phyloP scores from a whole-genome alignment of 2,797 vertebrate species.

The Chelon auratus region DNA sequence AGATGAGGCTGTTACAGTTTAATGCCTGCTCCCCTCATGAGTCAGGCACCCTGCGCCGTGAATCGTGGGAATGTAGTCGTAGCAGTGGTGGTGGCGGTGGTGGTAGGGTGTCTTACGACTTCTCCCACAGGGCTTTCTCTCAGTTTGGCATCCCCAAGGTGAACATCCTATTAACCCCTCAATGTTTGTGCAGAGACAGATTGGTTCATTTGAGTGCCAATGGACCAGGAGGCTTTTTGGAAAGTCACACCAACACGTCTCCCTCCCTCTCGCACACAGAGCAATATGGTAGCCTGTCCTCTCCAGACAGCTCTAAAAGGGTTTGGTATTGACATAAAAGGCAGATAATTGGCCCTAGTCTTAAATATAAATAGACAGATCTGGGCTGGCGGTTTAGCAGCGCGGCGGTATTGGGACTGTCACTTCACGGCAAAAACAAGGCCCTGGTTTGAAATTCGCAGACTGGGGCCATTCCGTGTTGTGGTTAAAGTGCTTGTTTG shows the following conservation, averaged over 20 bases:
- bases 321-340: conserved; percentile 23
- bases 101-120: conserved; percentile 18
- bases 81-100: background rate
- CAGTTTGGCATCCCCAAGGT: conserved; percentile 67
- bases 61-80: conserved; percentile 29
- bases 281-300: conserved; percentile 16
- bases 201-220: conserved; percentile 68
- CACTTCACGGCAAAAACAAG: background rate
- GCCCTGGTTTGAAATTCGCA: background rate
- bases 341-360: conserved; percentile 23
- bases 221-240: conserved; percentile 56
- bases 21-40: conserved; percentile 58
- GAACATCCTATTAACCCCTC: conserved; percentile 74
- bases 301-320: conserved; percentile 22
- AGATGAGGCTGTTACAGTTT: conserved; percentile 48
- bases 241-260: conserved; percentile 38
- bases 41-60: conserved; percentile 37
- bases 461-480: background rate
- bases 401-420: conserved; percentile 1
- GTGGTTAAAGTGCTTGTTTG: background rate
- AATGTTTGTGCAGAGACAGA: conserved; percentile 64
- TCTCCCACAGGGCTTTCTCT: conserved; percentile 54
- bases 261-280: background rate
- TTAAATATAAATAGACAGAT: conserved; percentile 25
- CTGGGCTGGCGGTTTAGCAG: background rate